Base-by-base conservation (phyloP, 2,797 vertebrate genomes). In the Diplodus puntazzo region DNA sequence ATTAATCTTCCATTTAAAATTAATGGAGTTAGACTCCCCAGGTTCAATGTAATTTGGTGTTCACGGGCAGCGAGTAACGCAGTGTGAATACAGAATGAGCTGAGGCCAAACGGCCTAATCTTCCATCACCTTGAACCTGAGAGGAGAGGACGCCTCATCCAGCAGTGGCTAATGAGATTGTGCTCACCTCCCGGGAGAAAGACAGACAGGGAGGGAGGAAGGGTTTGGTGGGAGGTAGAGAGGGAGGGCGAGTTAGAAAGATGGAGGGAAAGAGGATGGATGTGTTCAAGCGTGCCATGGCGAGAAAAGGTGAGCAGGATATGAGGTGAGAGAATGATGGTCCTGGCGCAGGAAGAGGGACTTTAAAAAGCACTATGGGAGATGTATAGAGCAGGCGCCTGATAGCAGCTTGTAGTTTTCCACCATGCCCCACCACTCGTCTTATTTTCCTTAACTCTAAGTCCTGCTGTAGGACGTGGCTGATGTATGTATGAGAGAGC, bases 1-100 rank as follows among this genome's bases (percentile, higher is more conserved):
- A 99, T 99, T 98, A 99, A 99, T 99, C 97, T 99, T 98, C 97
- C 98, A 98, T 99, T 98, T 98, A 98, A 98, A 99, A 99, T 99
- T 99, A 99, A 99, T 99, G 97, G 97, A 98, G 97, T 99, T 98
- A 96, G 97, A 99, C 97, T 99, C 97, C 98, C 98, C 95, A 96
- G 97, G 97, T 99, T 98, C 97, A 98, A 96, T 98, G 98, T 99
- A 99, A 99, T 99, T 99, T 98, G 96, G 92, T 97, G 97, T 98
- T 98, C 97, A 96, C 94, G 93, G 97, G 97, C 96, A 96, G 95
- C 95, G 93, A 95, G 95, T 78, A 91, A 95, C 95, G 95, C 95
- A 75, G 79, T 93, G 95, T 95, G 98, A 97, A 99, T 99, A 95
- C 96, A 14, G 90, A 98, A 99, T 98, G 97, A 98, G 96, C 79